Conservation (phyloP, 1,140 invertebrate species). For the Atopsyche davidsoni region DNA sequence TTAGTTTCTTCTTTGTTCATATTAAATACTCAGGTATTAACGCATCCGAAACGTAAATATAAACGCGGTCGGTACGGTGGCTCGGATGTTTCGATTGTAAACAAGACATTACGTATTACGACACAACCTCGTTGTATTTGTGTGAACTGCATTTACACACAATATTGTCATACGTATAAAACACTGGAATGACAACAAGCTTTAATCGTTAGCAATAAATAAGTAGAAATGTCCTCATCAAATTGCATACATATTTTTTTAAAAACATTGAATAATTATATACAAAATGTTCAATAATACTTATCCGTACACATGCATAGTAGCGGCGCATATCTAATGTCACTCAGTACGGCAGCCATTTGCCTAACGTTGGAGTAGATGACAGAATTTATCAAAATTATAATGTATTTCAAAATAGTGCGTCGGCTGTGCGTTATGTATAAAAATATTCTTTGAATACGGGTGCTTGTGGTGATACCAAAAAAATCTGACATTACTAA, state of each 20-base stretch:
- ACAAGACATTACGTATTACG: constrained; percentile 9
- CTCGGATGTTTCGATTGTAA: no score
- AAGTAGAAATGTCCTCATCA: background rate
- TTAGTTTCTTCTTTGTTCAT: no score
- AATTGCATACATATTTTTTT: background rate
- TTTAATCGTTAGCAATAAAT: no score
- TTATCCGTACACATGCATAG: constrained; percentile 1
- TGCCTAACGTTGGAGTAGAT: constrained; percentile 35
- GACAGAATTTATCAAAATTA: constrained; percentile 17
- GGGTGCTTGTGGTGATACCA: no score
- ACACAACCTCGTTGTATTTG: background rate
- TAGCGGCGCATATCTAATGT: constrained; percentile 33
- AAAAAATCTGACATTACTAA: constrained; percentile 17
- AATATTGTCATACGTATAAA: no score
- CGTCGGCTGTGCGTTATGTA: no score
- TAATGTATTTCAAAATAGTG: constrained; percentile 6
- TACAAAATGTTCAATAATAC: background rate
- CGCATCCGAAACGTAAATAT: no score
- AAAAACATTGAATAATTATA: background rate
- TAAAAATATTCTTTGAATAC: no score
- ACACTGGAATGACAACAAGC: no score
- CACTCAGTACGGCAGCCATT: constrained; percentile 49
- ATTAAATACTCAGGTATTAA: no score
- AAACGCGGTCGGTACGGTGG: no score
- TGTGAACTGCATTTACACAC: no score